A percentile compares a stretch with the other conserved stretches of the same genome.
Evolutionary conservation across 2,888 invertebrate genomes (phyloP).

Genomic region (Dynastes maya): DNA sequence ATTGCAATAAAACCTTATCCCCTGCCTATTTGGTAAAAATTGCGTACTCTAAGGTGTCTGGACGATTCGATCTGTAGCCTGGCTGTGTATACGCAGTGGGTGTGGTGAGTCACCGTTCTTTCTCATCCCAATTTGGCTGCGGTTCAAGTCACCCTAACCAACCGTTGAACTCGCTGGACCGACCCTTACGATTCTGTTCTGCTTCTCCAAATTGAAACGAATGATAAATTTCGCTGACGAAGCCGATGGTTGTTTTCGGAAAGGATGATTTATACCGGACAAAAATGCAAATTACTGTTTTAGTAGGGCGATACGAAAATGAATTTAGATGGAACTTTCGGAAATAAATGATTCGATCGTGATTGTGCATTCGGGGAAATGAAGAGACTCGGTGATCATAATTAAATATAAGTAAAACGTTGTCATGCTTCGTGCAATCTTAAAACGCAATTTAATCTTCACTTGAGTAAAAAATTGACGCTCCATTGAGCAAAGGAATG

Average conservation of each 20-base stretch:
- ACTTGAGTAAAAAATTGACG: too few species aligned
- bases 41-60: not conserved
- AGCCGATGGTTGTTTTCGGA: constrained; percentile 9
- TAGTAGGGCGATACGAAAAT: too few species aligned
- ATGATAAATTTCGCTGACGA: constrained; percentile 10
- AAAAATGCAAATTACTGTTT: not conserved
- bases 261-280: not conserved
- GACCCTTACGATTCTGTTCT: not conserved
- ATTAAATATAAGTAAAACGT: too few species aligned
- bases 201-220: not conserved
- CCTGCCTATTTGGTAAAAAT: constrained; percentile 4
- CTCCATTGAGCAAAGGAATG: too few species aligned
- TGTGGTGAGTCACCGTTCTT: constrained; percentile 38
- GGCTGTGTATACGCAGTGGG: constrained; percentile 33
- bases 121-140: constrained; percentile 35
- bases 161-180: constrained; percentile 16
- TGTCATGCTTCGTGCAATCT: too few species aligned
- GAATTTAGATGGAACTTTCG: too few species aligned
- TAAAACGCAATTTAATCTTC: too few species aligned
- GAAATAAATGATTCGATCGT: too few species aligned
- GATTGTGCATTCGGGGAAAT: too few species aligned
- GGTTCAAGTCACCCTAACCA: constrained; percentile 32
- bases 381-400: too few species aligned
- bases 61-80: constrained; percentile 32
- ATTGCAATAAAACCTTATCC: not conserved